phyloP scores from a whole-genome alignment of 2,888 invertebrate species.

The Parelbella ahira region DNA sequence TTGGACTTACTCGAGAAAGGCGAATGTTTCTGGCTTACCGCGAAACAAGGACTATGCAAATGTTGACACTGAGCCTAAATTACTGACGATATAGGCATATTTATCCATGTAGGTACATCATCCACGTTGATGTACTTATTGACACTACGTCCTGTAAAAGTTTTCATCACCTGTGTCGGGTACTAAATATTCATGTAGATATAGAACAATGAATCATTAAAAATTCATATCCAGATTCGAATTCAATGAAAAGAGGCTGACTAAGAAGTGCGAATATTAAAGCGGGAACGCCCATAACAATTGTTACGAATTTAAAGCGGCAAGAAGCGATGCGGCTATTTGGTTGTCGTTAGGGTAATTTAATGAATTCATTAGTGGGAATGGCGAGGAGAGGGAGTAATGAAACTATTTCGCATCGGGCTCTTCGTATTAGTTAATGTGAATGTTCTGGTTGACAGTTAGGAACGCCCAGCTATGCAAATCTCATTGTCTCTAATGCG shows the following conservation, averaged over 20 bases:
- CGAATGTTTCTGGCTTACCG: slow-evolving; percentile 27
- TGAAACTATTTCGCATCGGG: slow-evolving; percentile 59
- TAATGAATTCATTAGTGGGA: slow-evolving; percentile 45
- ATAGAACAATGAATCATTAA: slow-evolving; percentile 19
- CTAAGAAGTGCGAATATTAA: slow-evolving; percentile 26
- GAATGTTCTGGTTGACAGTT: slow-evolving; percentile 75
- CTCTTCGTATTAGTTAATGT: slow-evolving; percentile 67
- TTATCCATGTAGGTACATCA: too few relatives aligned
- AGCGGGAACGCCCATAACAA: slow-evolving; percentile 20
- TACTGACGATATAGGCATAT: too few relatives aligned
- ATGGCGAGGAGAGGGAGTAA: slow-evolving; percentile 43
- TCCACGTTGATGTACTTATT: too few relatives aligned
- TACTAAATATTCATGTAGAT: slow-evolving; percentile 9
- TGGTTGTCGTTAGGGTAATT: slow-evolving; percentile 23
- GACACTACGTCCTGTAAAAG: background rate
- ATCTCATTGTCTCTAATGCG: slow-evolving; percentile 76
- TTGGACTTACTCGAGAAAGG: slow-evolving; percentile 56
- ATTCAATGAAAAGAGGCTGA: slow-evolving; percentile 19
- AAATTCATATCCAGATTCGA: slow-evolving; percentile 18
- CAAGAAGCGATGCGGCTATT: slow-evolving; percentile 14
- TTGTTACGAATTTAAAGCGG: slow-evolving; percentile 21
- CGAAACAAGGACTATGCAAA: too few relatives aligned
- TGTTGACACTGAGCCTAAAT: too few relatives aligned
- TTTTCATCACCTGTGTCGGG: slow-evolving; percentile 8
- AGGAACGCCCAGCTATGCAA: slow-evolving; percentile 73